Percentiles rank a stretch among this genome's conserved stretches.
Conservation (phyloP, 2,113 vertebrate genomes). For the Orycteropus afer region DNA sequence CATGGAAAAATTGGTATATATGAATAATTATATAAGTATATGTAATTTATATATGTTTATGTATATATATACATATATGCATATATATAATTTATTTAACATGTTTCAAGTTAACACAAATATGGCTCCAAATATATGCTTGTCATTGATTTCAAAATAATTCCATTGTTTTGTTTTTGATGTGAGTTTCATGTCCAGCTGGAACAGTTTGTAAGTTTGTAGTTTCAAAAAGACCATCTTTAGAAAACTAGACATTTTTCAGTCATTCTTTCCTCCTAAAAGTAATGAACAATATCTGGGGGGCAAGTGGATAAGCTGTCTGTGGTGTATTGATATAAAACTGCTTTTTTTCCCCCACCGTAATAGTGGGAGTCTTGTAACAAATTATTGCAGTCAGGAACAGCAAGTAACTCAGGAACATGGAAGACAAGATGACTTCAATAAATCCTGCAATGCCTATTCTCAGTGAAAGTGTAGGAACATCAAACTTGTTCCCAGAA, state of each 20-base stretch:
- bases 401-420: constrained; percentile 42
- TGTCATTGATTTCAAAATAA: constrained; percentile 26
- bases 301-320: constrained; percentile 41
- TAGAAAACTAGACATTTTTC: constrained; percentile 16
- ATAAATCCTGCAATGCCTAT: constrained; percentile 40
- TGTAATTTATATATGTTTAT: background rate
- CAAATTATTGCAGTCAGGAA: constrained; percentile 52
- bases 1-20: background rate
- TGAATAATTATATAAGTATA: background rate
- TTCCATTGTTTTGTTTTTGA: constrained; percentile 20
- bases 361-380: constrained; percentile 44
- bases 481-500: constrained; percentile 48
- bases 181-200: background rate
- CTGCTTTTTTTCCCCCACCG: background rate
- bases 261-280: constrained; percentile 43
- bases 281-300: constrained; percentile 37
- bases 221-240: constrained; percentile 50
- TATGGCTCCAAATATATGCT: background rate
- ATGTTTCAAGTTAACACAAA: background rate
- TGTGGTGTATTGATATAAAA: constrained; percentile 61
- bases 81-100: background rate
- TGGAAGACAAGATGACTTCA: constrained; percentile 47
- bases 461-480: constrained; percentile 31
- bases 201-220: background rate
- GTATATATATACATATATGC: background rate